Percentiles rank a stretch among this genome's conserved stretches.
These are phyloP conservation scores for Lasioglossum marginatum DNA, from an alignment of 2,888 invertebrate genomes.

Conservation along the genomic window DNA sequence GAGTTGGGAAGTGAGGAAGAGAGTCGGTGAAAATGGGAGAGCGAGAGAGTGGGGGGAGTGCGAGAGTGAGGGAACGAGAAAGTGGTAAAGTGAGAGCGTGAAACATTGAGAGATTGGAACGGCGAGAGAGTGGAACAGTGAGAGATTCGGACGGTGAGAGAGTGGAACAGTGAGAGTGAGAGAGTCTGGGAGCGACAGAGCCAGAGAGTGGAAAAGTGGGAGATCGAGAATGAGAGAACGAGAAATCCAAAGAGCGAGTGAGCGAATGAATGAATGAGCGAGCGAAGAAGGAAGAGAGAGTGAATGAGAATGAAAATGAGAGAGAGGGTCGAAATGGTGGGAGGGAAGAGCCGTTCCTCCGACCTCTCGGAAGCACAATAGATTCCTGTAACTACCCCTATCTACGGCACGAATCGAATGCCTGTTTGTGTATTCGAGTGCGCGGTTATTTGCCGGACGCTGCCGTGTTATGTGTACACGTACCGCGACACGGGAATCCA, in stretches of 20 bases:
- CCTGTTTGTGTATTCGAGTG: slow-evolving; percentile 80
- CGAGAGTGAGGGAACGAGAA: background rate
- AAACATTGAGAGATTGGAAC: background rate
- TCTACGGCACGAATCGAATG: slow-evolving; percentile 78
- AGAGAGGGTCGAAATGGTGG: background rate
- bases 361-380: slow-evolving; percentile 77
- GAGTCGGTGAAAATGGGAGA: background rate
- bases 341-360: slow-evolving; percentile 25
- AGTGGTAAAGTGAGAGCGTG: background rate
- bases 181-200: background rate
- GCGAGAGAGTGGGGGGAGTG: background rate
- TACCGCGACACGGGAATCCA: background rate
- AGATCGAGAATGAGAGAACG: background rate
- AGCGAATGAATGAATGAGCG: too few species aligned
- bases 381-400: slow-evolving; percentile 80
- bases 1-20: background rate
- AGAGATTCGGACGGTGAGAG: background rate
- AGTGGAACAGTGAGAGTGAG: background rate
- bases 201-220: background rate
- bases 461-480: slow-evolving; percentile 44
- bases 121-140: background rate
- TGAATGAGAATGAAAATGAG: slow-evolving; percentile 7
- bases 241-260: background rate
- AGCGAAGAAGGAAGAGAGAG: background rate
- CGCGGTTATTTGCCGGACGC: slow-evolving; percentile 80